Evolutionary conservation across 1,140 invertebrate genomes (phyloP).

Genomic region (Trichomalopsis sarcophagae): DNA sequence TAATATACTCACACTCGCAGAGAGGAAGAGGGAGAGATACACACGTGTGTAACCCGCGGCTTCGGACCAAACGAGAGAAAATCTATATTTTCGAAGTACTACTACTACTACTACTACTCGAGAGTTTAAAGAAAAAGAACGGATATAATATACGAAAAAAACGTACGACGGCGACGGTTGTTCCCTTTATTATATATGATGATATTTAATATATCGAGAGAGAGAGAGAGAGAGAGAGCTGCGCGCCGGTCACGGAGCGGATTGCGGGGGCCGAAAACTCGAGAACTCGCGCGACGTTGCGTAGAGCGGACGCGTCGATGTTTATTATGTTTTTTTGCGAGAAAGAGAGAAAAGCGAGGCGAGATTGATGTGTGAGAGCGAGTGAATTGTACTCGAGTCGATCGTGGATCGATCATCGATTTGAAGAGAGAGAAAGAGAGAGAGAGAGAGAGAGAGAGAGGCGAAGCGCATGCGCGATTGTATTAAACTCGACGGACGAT

Average conservation of each 20-base stretch:
- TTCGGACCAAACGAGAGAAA: constrained; percentile 44
- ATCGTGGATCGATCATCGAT: constrained; percentile 50
- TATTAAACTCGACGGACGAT: constrained; percentile 12
- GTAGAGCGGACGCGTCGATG: neutral
- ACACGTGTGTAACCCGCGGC: neutral
- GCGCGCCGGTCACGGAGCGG: neutral
- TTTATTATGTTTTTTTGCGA: neutral
- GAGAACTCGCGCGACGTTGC: neutral
- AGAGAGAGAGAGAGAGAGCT: no score
- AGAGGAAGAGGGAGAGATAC: no score
- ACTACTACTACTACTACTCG: neutral
- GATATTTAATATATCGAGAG: no score
- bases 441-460: constrained; percentile 24
- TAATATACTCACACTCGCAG: no score
- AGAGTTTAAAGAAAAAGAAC: neutral
- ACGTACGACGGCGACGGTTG: no score
- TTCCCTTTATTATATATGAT: no score
- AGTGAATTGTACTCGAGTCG: constrained; percentile 30
- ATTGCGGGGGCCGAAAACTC: neutral
- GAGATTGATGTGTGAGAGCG: neutral
- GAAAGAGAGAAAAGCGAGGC: neutral
- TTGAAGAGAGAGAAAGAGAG: neutral
- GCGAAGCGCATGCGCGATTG: constrained; percentile 19
- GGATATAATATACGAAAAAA: no score
- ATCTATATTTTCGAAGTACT: constrained; percentile 45